Evolutionary conservation across 2,888 invertebrate genomes (phyloP).

Genomic region (Drosophila austrosaltans): DNA sequence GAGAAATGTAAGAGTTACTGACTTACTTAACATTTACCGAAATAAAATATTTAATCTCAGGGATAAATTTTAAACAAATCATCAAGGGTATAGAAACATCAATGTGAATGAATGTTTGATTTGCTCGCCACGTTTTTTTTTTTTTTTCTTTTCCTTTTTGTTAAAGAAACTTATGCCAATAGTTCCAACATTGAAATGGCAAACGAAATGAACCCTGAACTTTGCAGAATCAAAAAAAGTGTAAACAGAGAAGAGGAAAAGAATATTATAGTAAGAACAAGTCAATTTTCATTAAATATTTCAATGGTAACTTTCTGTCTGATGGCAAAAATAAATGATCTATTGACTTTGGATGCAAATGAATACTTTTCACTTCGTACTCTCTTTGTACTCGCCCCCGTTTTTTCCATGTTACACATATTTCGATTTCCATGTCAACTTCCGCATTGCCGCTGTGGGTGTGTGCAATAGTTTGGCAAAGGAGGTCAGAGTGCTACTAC

Average conservation of each 20-base stretch:
- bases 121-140: constrained; percentile 12
- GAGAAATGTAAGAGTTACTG: neutral
- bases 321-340: neutral
- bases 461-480: neutral
- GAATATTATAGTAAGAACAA: neutral
- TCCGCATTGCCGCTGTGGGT: constrained; percentile 37
- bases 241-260: constrained; percentile 12
- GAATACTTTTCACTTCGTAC: neutral
- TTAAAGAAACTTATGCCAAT: constrained; percentile 17
- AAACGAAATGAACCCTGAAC: constrained; percentile 35
- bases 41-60: too few species aligned
- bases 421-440: constrained; percentile 21
- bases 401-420: neutral
- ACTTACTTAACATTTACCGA: too few species aligned
- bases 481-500: constrained; percentile 25
- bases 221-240: constrained; percentile 10
- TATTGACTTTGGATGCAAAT: neutral
- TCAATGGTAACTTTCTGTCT: neutral
- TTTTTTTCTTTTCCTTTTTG: neutral
- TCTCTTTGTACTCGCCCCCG: neutral
- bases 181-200: neutral
- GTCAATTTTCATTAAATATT: constrained; percentile 25
- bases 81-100: constrained; percentile 16
- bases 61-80: neutral
- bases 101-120: constrained; percentile 9